A percentile compares a stretch with the other conserved stretches of the same genome.
phyloP scores from a whole-genome alignment of 2,888 invertebrate genomes.

The Lepidonotus clava region DNA sequence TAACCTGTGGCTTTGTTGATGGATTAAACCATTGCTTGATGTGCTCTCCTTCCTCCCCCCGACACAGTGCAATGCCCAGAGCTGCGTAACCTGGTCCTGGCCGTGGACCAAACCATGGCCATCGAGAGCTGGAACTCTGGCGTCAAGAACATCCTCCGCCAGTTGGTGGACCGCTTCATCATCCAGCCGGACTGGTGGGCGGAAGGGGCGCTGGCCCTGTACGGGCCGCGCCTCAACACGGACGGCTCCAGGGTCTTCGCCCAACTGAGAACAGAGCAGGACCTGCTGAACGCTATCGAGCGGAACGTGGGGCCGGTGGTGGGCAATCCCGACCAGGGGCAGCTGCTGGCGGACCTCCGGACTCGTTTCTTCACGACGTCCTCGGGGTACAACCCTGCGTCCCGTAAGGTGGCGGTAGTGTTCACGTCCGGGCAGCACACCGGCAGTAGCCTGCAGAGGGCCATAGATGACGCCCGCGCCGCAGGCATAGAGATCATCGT shows the following conservation, averaged over 20 bases:
- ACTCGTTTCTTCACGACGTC: background rate
- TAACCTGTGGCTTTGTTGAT: no score
- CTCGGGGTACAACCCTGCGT: background rate
- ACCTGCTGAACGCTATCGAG: background rate
- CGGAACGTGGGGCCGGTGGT: background rate
- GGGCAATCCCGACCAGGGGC: background rate
- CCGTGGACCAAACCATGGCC: slow-evolving; percentile 31
- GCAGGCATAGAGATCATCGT: slow-evolving; percentile 21
- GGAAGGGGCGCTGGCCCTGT: slow-evolving; percentile 5
- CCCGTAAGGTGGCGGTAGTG: background rate
- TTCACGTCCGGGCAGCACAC: background rate
- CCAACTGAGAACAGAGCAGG: background rate
- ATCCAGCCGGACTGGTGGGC: slow-evolving; percentile 22
- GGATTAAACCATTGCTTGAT: no score
- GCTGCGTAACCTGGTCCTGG: background rate
- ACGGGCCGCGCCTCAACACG: background rate
- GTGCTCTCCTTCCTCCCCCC: no score
- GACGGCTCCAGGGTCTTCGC: background rate
- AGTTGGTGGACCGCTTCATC: background rate
- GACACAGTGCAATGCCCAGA: slow-evolving; percentile 36
- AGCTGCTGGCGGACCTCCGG: background rate
- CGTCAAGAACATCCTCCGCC: background rate
- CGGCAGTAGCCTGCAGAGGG: background rate
- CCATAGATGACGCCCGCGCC: background rate
- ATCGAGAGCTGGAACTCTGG: slow-evolving; percentile 38